Evolutionary conservation across 2,113 vertebrate species (phyloP), one percentile per base, ranked within the genome.

Genomic region (Cynocephalus volans): DNA sequence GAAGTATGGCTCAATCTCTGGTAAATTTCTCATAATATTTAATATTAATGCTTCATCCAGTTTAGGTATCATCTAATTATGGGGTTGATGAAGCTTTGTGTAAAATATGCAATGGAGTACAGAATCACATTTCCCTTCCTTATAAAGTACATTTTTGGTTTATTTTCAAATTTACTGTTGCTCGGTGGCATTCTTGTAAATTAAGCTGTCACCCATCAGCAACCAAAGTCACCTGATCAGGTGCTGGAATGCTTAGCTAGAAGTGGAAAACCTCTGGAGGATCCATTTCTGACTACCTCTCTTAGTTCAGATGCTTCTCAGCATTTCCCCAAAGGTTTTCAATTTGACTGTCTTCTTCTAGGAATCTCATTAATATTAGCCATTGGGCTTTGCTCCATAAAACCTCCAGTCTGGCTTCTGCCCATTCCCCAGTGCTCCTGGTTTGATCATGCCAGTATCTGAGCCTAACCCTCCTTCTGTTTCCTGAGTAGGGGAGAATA

Each of bases 41-140:
- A 98, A 79, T 95, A 96, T 69, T 95, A 97, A 92, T 6, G 1
- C 62, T 97, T 76, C 70, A 96, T 92, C 50, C 81, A 88, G 88
- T 97, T 97, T 95, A 92, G 96, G 77, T 82, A 82, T 97, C 96
- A 95, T 26, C 65, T 97, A 98, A 97, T 97, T 97, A 96, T 9
- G 6, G 93, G 85, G 81, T 95, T 88, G 90, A 36, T 96, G 73
- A 8, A 10, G 95, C 95, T 97, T 41, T 23, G 84, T 82, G 73
- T 87, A 77, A 86, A 72, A 13, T 23, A 73, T 15, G 54, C 33
- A 92, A 28, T 0, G 3, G 72, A 96, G 93, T 56, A 72, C 87
- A 94, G 94, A 88, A 98, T 60, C 56, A 5, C 15, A 76, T 72
- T 88, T 98, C 62, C 56, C 72, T 95, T 73, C 7, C 15, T 93